phyloP scores from a whole-genome alignment of 2,888 invertebrate genomes.

The Dromius quadrimaculatus region DNA sequence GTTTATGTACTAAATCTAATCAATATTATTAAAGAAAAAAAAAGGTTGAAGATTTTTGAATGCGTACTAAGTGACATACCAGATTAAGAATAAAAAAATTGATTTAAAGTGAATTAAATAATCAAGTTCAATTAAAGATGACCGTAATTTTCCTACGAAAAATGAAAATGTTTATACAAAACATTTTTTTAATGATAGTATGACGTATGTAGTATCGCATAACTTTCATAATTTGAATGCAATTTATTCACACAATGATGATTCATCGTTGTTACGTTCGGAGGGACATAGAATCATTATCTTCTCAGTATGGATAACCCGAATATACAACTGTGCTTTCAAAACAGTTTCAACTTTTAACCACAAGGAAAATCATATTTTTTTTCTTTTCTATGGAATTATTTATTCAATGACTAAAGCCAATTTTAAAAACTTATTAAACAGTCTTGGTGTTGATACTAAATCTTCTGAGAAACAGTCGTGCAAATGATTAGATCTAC shows the following conservation, averaged over 20 bases:
- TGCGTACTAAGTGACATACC: too few relatives aligned
- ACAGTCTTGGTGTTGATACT: too few relatives aligned
- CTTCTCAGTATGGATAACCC: slow-evolving; percentile 6
- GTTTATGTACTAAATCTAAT: too few relatives aligned
- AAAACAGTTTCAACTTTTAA: slow-evolving; percentile 2
- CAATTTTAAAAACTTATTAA: too few relatives aligned
- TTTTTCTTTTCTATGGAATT: neutral
- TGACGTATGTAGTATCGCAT: slow-evolving; percentile 7
- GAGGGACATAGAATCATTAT: slow-evolving; percentile 3
- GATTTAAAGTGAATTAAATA: neutral
- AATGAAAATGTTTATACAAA: neutral
- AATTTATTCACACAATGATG: slow-evolving; percentile 20
- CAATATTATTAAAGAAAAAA: too few relatives aligned
- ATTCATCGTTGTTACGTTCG: slow-evolving; percentile 1
- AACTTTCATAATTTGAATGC: slow-evolving; percentile 8
- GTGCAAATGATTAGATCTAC: neutral
- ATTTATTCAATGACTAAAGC: too few relatives aligned
- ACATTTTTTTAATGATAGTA: neutral
- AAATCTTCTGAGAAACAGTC: neutral
- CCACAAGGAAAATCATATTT: slow-evolving; percentile 9
- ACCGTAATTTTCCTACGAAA: neutral
- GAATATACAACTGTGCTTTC: slow-evolving; percentile 8
- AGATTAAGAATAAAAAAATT: too few relatives aligned
- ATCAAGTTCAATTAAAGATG: neutral
- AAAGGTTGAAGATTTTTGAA: too few relatives aligned